Evolutionary conservation across 2,113 vertebrate species (phyloP).

Genomic region (Carettochelys insculpta): DNA sequence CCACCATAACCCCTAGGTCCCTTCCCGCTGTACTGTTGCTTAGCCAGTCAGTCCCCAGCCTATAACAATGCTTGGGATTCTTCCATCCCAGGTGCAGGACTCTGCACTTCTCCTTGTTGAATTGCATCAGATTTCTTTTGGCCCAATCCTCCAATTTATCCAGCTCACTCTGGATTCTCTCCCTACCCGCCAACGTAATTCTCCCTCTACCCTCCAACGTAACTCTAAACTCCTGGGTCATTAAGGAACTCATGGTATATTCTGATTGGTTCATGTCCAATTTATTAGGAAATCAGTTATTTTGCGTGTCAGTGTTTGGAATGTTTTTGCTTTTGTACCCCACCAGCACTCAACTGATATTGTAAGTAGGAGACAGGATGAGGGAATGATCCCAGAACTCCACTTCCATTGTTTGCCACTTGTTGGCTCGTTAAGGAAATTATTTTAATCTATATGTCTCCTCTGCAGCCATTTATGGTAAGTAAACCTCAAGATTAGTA

Average conservation of each 20-base stretch:
- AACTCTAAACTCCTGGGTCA: neutral
- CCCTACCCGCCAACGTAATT: too few relatives aligned
- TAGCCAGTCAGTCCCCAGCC: too few relatives aligned
- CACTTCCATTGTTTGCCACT: neutral
- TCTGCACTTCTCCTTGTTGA: too few relatives aligned
- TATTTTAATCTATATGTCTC: neutral
- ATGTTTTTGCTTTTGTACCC: neutral
- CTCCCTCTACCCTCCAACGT: too few relatives aligned
- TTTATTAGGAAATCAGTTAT: neutral
- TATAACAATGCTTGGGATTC: too few relatives aligned
- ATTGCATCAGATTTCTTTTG: too few relatives aligned
- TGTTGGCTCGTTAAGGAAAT: neutral
- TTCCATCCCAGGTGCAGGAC: too few relatives aligned
- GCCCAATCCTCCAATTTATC: too few relatives aligned
- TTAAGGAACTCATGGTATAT: accelerated
- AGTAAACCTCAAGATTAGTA: neutral
- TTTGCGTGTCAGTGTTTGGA: neutral
- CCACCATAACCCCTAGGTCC: too few relatives aligned
- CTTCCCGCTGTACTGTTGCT: too few relatives aligned
- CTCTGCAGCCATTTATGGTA: neutral
- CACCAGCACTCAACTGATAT: neutral
- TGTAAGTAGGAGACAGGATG: neutral
- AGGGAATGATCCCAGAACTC: neutral
- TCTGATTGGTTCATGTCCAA: neutral
- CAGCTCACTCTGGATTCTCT: too few relatives aligned